Base-by-base conservation (phyloP, 2,888 invertebrate genomes). In the Blastobasis adustella region DNA sequence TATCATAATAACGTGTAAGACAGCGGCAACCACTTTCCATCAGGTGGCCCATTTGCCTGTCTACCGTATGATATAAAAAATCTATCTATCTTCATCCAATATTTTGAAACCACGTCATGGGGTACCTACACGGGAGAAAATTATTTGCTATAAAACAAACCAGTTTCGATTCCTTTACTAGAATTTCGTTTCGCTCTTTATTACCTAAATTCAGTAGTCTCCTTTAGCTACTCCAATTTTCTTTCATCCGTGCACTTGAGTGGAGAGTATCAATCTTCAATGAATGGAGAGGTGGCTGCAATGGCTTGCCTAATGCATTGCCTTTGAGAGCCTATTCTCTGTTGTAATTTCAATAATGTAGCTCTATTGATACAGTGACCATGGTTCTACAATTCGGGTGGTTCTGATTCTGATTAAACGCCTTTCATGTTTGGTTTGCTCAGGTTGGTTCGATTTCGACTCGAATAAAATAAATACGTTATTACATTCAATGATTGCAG, bases 241-340 rank as follows among this genome's bases (percentile, higher is more conserved):
- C 42, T 42, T 42, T 42, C 42, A 7, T 10, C 42, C 42, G 6
- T 8, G 9, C 10, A 5, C 8, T 42, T 44, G 52, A 50, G 46
- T 41, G 42, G 9, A 36, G 50, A 53, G 57, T 60, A 71, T 70
- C 62, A 60, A 69, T 69, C 67, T 66, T 58, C 47, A 41, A 48
- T 58, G 49, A 61, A 58, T 59, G 55, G 53, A 47, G 58, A 49
- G 58, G 42, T 10, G 41, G 23, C 37, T 45, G 45, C 48, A 53
- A 10, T 39, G 45, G 45, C 39, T 36, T 5, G 37, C 52, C 59
- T 42, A 58, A 57, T 61, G 53, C 54, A 55, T 55, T 53, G 9
- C 47, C 47, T 8, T 46, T 42, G 41, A 23, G 39, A 41, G 39
- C 23, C 41, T 8, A 38, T 46, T 46, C n/a, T 8, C 9, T 37